Evolutionary conservation across 2,797 vertebrate genomes (phyloP).

Genomic region (Peromyscus melanophrys): DNA sequence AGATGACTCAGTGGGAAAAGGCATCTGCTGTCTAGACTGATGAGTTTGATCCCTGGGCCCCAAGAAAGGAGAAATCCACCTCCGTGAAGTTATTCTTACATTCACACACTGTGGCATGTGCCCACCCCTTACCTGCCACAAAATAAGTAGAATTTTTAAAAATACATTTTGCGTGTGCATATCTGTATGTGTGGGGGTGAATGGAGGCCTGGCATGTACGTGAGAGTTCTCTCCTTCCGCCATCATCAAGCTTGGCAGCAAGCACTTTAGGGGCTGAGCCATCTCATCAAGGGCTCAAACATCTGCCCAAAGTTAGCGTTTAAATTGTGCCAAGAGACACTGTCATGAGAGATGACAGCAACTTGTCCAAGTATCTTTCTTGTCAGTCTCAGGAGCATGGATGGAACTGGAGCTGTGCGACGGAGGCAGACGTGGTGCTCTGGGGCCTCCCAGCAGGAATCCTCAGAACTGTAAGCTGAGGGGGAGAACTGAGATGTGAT

Average conservation of each 20-base stretch:
- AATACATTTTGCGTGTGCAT: background rate
- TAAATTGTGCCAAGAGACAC: background rate
- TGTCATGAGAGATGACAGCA: background rate
- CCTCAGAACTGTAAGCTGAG: background rate
- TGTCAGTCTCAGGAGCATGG: background rate
- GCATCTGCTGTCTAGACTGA: background rate
- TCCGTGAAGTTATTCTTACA: background rate
- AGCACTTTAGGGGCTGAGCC: background rate
- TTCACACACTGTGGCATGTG: background rate
- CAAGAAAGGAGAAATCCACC: background rate
- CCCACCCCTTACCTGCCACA: background rate
- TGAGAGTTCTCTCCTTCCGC: background rate
- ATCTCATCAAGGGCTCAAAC: background rate
- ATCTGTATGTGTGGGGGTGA: background rate
- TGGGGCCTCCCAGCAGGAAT: background rate
- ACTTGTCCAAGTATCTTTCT: background rate
- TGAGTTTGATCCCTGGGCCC: background rate
- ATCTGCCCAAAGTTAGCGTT: background rate
- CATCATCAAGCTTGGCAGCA: background rate
- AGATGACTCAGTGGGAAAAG: background rate
- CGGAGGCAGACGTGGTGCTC: background rate
- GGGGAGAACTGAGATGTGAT: background rate
- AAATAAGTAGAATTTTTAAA: background rate
- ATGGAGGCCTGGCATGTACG: rapidly evolving
- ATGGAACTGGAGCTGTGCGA: background rate